These are phyloP conservation scores for Trissolcus brochymenae DNA, from an alignment of 2,888 invertebrate genomes.

Conservation along the genomic window DNA sequence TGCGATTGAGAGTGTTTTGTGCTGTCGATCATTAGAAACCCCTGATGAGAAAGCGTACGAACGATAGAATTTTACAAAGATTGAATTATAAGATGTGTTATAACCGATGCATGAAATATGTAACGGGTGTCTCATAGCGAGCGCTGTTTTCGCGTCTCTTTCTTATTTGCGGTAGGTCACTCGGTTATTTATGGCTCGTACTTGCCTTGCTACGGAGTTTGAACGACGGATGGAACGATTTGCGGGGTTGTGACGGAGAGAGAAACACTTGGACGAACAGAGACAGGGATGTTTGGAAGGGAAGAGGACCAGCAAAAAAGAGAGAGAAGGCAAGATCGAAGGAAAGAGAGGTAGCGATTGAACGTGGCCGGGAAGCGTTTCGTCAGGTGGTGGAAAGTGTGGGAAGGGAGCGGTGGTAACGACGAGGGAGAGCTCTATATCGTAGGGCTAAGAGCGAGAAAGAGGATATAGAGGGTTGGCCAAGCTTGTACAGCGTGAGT, in stretches of 20 bases:
- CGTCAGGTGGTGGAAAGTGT: constrained; percentile 48
- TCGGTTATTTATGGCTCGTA: constrained; percentile 71
- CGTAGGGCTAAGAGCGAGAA: constrained; percentile 55
- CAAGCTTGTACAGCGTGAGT: constrained; percentile 72
- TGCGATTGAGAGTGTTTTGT: no score
- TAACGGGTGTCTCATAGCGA: constrained; percentile 59
- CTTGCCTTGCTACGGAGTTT: constrained; percentile 61
- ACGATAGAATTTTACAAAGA: no score
- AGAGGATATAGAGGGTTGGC: constrained; percentile 64
- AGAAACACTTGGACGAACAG: constrained; percentile 31
- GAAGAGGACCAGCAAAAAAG: constrained; percentile 24
- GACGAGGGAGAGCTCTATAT: constrained; percentile 22
- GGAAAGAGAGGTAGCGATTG: constrained; percentile 35
- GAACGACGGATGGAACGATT: constrained; percentile 60
- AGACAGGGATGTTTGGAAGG: constrained; percentile 40
- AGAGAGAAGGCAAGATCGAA: constrained; percentile 38
- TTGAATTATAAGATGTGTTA: no score
- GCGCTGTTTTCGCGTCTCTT: constrained; percentile 54
- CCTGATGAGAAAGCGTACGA: no score
- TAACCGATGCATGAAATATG: constrained; percentile 61
- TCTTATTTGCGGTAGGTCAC: constrained; percentile 69
- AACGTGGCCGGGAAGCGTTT: constrained; percentile 45
- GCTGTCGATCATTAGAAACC: no score
- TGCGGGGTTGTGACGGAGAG: constrained; percentile 59
- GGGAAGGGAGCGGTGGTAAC: constrained; percentile 36